Base-by-base conservation (phyloP, 2,888 invertebrate genomes). In the Latheticus oryzae region DNA sequence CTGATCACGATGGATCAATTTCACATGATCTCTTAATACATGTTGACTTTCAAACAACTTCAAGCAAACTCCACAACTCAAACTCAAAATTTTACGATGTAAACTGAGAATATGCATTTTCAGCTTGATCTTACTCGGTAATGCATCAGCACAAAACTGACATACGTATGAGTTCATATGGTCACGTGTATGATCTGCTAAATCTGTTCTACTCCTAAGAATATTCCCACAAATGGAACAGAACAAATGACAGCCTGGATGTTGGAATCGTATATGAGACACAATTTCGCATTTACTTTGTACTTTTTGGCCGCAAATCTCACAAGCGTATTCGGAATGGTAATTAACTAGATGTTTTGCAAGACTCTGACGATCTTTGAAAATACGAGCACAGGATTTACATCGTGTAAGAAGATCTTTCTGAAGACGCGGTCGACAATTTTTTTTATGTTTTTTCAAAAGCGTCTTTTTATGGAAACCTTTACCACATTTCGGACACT, bases 21-120 rank as follows among this genome's bases (percentile, higher is more conserved):
- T 79, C 0, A 85, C 84, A 65, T 85, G 85, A 58, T 81, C 80
- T 35, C 81, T 77, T n/a, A 85, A 71, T 42, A 83, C 80, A 47
- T 83, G 80, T 11, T 83, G 83, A 47, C 80, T 81, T 51, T 82
- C 81, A 72, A 84, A 82, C 1, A 83, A 78, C 60, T 82, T 82
- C 50, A 84, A 67, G 61, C 85, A 85, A 2, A 85, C 80, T 0
- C 84, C 83, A 55, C 85, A 85, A 5, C 84, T 81, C 5, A 82
- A 78, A 1, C 82, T 82, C 11, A 84, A 77, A 26, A 84, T 83
- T 61, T 82, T 82, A 4, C 83, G 76, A 62, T 85, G 84, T 43
- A 84, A 68, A 17, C 82, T 82, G 30, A 84, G 66, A 2, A 84
- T 80, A 66, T 85, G 85, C 82, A 84, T 84, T 63, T 84, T 83